A percentile compares a stretch with the other conserved stretches of the same genome.
These are phyloP conservation scores for Dicyrtomina minuta DNA, from an alignment of 2,888 invertebrate species.

Conservation along the genomic window DNA sequence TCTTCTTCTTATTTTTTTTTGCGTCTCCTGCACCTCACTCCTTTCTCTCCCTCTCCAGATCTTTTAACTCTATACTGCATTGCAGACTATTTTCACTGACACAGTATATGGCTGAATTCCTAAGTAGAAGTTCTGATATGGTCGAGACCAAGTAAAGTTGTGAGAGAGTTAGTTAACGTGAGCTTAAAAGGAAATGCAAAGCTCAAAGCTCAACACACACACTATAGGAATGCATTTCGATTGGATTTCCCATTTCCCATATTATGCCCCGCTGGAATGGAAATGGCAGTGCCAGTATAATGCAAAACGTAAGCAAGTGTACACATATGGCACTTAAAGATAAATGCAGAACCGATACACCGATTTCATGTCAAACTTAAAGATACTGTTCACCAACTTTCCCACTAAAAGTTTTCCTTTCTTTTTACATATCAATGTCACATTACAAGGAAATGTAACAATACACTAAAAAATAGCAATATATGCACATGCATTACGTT, in stretches of 20 bases:
- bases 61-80: not conserved
- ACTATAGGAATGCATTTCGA: constrained; percentile 6
- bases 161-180: constrained; percentile 2
- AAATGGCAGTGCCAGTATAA: not conserved
- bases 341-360: too few species aligned
- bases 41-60: constrained; percentile 2
- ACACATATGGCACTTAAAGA: too few species aligned
- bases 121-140: too few species aligned
- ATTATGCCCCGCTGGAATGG: not conserved
- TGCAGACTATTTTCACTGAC: not conserved
- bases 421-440: too few species aligned
- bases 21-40: not conserved
- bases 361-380: too few species aligned
- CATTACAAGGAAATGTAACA: too few species aligned
- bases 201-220: not conserved
- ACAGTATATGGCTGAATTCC: constrained; percentile 1
- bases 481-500: too few species aligned
- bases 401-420: too few species aligned
- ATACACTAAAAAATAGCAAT: too few species aligned
- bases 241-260: constrained; percentile 13
- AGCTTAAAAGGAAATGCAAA: constrained; percentile 14
- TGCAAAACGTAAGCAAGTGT: not conserved
- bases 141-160: constrained; percentile 5
- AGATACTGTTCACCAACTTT: too few species aligned
- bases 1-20: too few species aligned